Evolutionary conservation across 2,888 invertebrate genomes (phyloP).

Genomic region (Nomada hirtipes): DNA sequence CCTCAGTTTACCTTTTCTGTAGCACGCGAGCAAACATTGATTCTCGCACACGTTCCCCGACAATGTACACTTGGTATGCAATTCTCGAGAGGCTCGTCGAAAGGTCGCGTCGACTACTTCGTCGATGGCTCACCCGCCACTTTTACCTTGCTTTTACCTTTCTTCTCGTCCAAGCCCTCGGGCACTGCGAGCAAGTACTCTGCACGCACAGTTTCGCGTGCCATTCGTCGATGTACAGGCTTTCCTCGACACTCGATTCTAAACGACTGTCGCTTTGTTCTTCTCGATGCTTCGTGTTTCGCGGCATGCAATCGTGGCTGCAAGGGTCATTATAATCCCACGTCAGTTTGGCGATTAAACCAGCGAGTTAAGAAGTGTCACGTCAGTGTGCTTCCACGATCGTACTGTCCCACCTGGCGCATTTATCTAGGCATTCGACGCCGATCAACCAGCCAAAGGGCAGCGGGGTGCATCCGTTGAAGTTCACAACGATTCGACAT

Average conservation of each 20-base stretch:
- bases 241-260: background rate
- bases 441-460: constrained; percentile 43
- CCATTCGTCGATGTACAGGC: background rate
- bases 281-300: background rate
- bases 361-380: constrained; percentile 8
- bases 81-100: background rate
- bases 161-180: background rate
- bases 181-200: constrained; percentile 4
- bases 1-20: background rate
- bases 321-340: constrained; percentile 53
- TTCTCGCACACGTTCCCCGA: background rate
- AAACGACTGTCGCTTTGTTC: constrained; percentile 8
- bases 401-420: background rate
- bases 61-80: background rate
- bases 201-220: background rate
- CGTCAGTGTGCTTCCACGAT: background rate
- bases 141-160: constrained; percentile 38
- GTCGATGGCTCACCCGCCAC: constrained; percentile 6
- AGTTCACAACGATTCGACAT: background rate
- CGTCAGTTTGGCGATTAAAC: constrained; percentile 44
- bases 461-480: constrained; percentile 13
- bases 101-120: constrained; percentile 11
- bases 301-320: background rate
- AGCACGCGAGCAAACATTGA: constrained; percentile 1
- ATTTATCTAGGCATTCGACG: constrained; percentile 29